Conservation (phyloP, 2,888 invertebrate genomes). For the Euspilapteryx auroguttella region DNA sequence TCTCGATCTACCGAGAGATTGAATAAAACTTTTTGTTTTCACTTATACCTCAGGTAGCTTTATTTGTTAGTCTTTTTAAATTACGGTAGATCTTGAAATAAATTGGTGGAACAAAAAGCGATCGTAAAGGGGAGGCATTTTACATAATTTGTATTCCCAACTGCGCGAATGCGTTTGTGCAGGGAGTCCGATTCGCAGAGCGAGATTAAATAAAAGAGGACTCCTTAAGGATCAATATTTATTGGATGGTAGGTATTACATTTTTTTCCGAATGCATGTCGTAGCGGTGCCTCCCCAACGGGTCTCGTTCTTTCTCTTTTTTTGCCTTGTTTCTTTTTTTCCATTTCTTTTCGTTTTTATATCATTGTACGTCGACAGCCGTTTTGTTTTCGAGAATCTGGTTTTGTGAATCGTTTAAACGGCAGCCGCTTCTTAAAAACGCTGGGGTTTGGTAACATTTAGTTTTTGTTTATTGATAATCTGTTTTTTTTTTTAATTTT, state of each 20-base stretch:
- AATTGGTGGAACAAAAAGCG: constrained; percentile 53
- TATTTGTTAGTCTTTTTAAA: constrained; percentile 39
- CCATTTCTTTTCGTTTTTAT: constrained; percentile 27
- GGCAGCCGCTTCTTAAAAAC: constrained; percentile 13
- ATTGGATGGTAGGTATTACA: constrained; percentile 55
- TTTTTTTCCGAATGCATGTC: constrained; percentile 53
- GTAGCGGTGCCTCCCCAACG: constrained; percentile 46
- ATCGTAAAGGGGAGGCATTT: constrained; percentile 46
- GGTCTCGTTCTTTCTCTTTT: constrained; percentile 26
- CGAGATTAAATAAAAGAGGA: constrained; percentile 54
- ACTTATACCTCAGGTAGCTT: constrained; percentile 18
- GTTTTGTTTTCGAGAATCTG: constrained; percentile 32
- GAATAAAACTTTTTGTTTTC: constrained; percentile 10
- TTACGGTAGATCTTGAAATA: constrained; percentile 40
- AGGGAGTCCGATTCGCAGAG: constrained; percentile 46
- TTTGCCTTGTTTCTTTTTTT: constrained; percentile 13
- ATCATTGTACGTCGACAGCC: constrained; percentile 41
- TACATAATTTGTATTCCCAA: constrained; percentile 56
- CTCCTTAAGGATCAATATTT: constrained; percentile 57
- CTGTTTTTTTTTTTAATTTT: too few species aligned
- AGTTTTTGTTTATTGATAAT: too few species aligned
- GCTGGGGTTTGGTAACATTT: too few species aligned
- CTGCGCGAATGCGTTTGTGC: constrained; percentile 36
- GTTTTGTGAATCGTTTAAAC: constrained; percentile 34
- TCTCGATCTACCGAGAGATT: background rate